Evolutionary conservation across 2,797 vertebrate genomes (phyloP).

Genomic region (Crenuchus spilurus): DNA sequence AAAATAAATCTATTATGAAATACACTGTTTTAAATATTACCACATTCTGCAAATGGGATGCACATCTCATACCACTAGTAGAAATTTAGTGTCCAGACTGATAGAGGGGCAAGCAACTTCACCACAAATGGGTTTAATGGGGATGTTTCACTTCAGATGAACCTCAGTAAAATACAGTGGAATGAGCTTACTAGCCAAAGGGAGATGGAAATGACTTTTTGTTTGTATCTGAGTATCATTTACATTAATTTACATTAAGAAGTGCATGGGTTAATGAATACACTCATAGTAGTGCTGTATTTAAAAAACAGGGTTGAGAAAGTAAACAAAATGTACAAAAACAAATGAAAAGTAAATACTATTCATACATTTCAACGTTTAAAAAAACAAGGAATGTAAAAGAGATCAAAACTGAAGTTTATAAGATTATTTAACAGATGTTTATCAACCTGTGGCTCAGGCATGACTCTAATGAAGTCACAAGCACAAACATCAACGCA

Average conservation of each 20-base stretch:
- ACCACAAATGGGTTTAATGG: conserved; percentile 8
- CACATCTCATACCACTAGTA: background rate
- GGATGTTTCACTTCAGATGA: background rate
- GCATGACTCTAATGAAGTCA: conserved; percentile 13
- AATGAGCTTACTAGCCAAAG: background rate
- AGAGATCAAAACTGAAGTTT: background rate
- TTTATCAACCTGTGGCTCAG: background rate
- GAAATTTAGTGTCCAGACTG: background rate
- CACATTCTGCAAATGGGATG: background rate
- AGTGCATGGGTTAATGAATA: background rate
- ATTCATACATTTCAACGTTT: background rate
- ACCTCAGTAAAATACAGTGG: background rate
- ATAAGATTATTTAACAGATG: background rate
- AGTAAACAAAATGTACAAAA: background rate
- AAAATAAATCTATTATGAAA: background rate
- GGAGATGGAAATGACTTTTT: background rate
- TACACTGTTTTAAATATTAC: background rate
- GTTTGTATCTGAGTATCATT: background rate
- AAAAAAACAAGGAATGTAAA: background rate
- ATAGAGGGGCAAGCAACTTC: background rate
- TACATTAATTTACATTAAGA: background rate
- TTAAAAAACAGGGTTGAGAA: background rate
- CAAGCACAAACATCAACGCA: conserved; percentile 31
- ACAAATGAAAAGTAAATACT: background rate
- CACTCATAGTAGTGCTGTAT: background rate